Percentiles rank a stretch among this genome's conserved stretches.
phyloP scores from a whole-genome alignment of 2,797 vertebrate species.

The Malurus splendens region DNA sequence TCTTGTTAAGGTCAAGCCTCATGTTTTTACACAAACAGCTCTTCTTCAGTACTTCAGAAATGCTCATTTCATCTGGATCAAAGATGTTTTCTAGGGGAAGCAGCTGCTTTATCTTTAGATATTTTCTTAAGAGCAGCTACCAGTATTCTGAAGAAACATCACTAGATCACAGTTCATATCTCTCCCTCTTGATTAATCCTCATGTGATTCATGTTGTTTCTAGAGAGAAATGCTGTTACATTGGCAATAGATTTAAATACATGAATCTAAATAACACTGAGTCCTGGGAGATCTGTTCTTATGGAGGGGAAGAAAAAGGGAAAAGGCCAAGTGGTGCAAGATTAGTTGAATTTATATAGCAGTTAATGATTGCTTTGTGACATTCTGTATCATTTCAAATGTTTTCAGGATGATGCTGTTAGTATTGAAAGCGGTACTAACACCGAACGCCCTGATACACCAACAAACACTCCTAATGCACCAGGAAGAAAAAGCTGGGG shows the following conservation, averaged over 20 bases:
- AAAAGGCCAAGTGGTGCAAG: neutral
- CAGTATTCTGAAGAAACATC: neutral
- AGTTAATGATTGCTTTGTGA: neutral
- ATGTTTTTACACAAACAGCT: neutral
- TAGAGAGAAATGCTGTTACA: neutral
- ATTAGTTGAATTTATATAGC: neutral
- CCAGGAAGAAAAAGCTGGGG: conserved; percentile 96
- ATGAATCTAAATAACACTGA: neutral
- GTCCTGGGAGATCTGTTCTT: neutral
- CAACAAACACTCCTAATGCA: conserved; percentile 92
- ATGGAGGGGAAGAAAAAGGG: neutral
- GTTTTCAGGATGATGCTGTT: conserved; percentile 87
- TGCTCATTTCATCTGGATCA: neutral
- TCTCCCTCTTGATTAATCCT: neutral
- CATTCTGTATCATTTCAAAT: neutral
- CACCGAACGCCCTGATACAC: conserved; percentile 90
- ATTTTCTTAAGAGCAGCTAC: neutral
- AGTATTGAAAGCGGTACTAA: conserved; percentile 95
- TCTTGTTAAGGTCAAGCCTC: neutral
- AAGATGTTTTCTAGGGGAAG: neutral
- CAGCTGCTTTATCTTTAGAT: neutral
- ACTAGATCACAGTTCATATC: neutral
- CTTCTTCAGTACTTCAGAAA: neutral
- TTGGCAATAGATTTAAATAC: neutral
- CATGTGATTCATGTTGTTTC: neutral